Evolutionary conservation across 1,140 invertebrate genomes (phyloP).

Genomic region (Marisa cornuarietis): DNA sequence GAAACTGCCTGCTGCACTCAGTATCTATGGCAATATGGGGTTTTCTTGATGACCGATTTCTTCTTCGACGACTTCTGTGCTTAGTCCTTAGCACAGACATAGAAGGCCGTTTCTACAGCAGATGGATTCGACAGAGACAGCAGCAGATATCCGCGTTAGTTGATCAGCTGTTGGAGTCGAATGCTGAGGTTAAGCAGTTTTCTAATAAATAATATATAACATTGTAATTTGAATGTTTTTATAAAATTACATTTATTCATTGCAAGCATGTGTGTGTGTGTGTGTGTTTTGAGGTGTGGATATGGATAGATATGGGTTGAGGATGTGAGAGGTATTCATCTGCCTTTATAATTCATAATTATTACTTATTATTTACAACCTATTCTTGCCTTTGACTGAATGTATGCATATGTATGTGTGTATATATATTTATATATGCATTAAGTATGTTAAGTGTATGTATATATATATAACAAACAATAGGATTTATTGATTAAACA

Average conservation of each 20-base stretch:
- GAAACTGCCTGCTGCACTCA: constrained; percentile 88
- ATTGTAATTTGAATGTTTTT: not conserved
- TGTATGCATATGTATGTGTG: constrained; percentile 5
- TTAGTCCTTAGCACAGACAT: constrained; percentile 71
- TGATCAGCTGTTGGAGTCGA: not conserved
- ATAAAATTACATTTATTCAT: not conserved
- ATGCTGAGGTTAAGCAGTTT: not conserved
- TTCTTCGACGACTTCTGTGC: constrained; percentile 80
- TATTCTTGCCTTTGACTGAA: not conserved
- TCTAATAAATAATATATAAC: not conserved
- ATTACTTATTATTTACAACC: too few species aligned
- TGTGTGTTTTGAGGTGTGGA: not conserved
- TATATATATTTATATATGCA: not conserved
- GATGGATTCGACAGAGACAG: constrained; percentile 68
- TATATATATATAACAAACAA: not conserved
- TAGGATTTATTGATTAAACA: not conserved
- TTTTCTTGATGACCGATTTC: constrained; percentile 82
- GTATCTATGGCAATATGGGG: constrained; percentile 81
- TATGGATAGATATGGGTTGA: not conserved
- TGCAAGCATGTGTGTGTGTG: not conserved
- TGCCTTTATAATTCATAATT: not conserved
- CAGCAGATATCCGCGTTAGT: constrained; percentile 20
- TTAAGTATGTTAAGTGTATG: not conserved
- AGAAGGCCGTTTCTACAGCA: constrained; percentile 72
- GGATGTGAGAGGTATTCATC: not conserved